Conservation (phyloP, 1,140 invertebrate species). For the Manduca sexta region DNA sequence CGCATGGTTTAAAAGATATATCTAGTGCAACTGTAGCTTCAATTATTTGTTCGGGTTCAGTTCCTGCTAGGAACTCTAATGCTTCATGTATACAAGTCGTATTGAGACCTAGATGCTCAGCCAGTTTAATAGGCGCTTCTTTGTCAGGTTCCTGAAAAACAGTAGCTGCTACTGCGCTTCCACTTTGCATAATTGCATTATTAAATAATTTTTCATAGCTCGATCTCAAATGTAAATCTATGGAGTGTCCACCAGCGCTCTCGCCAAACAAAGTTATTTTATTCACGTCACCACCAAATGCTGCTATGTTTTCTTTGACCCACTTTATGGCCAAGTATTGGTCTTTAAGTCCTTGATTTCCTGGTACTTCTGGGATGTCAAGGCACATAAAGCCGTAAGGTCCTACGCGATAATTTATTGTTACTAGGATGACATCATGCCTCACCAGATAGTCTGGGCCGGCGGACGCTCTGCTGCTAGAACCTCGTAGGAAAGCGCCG, state of each 20-base stretch:
- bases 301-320: conserved; percentile 26
- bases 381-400: conserved; percentile 23
- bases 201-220: conserved; percentile 17
- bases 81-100: conserved; percentile 15
- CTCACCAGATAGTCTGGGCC: conserved; percentile 8
- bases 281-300: conserved; percentile 23
- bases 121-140: conserved; percentile 18
- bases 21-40: conserved; percentile 8
- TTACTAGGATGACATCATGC: conserved; percentile 18
- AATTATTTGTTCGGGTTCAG: not conserved
- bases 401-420: conserved; percentile 14
- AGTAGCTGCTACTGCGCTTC: conserved; percentile 11
- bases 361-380: conserved; percentile 13
- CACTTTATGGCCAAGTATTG: conserved; percentile 25
- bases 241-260: conserved; percentile 18
- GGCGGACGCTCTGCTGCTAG: not conserved
- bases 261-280: conserved; percentile 21
- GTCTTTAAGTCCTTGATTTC: conserved; percentile 33
- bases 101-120: conserved; percentile 15
- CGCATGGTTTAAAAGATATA: conserved; percentile 23
- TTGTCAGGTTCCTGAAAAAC: conserved; percentile 15
- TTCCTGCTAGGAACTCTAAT: conserved; percentile 14
- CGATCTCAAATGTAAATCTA: conserved; percentile 21
- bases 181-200: conserved; percentile 24
- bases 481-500: conserved; percentile 10